phyloP scores from a whole-genome alignment of 2,888 invertebrate genomes.

The Synergus itoensis region DNA sequence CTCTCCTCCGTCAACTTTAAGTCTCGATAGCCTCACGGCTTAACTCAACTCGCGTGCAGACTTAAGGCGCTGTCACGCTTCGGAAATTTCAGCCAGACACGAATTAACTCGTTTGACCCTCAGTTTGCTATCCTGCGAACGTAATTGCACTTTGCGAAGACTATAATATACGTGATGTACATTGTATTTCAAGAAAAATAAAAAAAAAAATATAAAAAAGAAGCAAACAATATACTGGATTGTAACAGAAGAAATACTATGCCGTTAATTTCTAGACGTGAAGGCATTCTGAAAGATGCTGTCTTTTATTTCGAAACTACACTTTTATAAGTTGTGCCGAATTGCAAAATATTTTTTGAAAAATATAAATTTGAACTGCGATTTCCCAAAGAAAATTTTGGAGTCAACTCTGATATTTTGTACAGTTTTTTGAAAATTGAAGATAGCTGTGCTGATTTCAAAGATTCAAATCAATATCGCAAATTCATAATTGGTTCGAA shows the following conservation, averaged over 20 bases:
- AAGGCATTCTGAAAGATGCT: background rate
- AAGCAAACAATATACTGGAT: background rate
- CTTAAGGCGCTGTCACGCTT: conserved; percentile 54
- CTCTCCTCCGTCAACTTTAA: conserved; percentile 36
- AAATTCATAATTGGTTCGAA: background rate
- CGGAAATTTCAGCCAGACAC: conserved; percentile 54
- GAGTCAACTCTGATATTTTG: no score
- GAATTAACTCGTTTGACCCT: conserved; percentile 56
- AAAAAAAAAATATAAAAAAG: background rate
- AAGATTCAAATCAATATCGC: background rate
- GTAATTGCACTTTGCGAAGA: conserved; percentile 33
- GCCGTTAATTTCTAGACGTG: background rate
- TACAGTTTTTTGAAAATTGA: background rate
- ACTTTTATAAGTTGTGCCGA: background rate
- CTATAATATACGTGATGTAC: conserved; percentile 37
- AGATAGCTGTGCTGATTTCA: background rate
- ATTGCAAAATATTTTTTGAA: background rate
- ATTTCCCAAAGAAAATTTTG: no score
- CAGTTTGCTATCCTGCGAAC: conserved; percentile 48
- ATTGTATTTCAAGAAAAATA: conserved; percentile 18
- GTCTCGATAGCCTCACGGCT: background rate
- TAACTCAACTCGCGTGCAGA: conserved; percentile 46
- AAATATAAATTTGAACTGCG: background rate
- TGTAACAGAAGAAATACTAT: conserved; percentile 8
- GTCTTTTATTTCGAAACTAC: no score